A percentile compares a stretch with the other conserved stretches of the same genome.
phyloP scores from a whole-genome alignment of 2,888 invertebrate species.

The Diadromus collaris region DNA sequence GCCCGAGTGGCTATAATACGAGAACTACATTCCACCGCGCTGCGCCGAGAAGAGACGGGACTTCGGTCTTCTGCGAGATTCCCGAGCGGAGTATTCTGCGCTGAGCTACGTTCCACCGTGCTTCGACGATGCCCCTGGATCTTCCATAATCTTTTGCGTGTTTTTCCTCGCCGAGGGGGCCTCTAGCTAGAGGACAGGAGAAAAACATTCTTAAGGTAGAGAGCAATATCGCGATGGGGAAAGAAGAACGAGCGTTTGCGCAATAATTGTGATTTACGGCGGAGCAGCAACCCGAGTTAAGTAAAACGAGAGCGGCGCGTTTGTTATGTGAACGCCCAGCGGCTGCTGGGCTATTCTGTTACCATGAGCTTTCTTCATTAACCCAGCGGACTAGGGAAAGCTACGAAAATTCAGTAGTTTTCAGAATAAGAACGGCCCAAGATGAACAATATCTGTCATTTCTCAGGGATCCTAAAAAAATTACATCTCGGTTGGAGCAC shows the following conservation, averaged over 20 bases:
- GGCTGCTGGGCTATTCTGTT: conserved; percentile 49
- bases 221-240: conserved; percentile 45
- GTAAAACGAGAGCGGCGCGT: conserved; percentile 66
- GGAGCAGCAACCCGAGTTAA: conserved; percentile 63
- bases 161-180: conserved; percentile 29
- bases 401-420: conserved; percentile 11
- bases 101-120: neutral
- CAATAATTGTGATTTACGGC: conserved; percentile 78
- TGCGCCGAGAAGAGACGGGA: conserved; percentile 8
- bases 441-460: neutral
- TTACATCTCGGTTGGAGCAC: no score
- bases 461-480: neutral
- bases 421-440: neutral
- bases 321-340: conserved; percentile 40
- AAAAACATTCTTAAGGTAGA: conserved; percentile 68
- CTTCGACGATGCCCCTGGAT: conserved; percentile 34
- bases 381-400: conserved; percentile 34
- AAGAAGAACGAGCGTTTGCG: conserved; percentile 64
- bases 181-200: conserved; percentile 33
- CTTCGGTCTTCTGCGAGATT: neutral
- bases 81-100: neutral
- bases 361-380: conserved; percentile 37
- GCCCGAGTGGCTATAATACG: conserved; percentile 76
- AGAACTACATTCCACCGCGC: conserved; percentile 75
- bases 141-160: conserved; percentile 57